These are phyloP conservation scores for Nasonia oneida DNA, from an alignment of 2,888 invertebrate genomes.

Conservation along the genomic window DNA sequence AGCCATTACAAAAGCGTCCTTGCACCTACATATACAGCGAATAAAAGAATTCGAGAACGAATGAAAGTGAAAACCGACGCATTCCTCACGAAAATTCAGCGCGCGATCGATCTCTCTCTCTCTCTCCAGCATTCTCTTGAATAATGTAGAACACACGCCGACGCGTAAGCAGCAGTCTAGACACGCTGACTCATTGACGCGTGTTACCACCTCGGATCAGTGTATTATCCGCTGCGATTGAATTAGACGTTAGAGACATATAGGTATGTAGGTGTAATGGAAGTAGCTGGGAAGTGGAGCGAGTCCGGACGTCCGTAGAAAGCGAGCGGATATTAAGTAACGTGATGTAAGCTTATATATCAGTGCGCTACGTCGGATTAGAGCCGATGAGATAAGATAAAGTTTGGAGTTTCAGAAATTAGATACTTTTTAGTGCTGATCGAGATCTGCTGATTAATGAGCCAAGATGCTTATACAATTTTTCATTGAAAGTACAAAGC, in stretches of 20 bases:
- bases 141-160: neutral
- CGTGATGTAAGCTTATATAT: neutral
- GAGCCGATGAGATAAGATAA: neutral
- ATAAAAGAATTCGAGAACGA: constrained; percentile 16
- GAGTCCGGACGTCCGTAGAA: constrained; percentile 19
- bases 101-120: neutral
- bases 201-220: neutral
- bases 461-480: neutral
- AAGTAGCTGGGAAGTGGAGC: neutral
- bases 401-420: neutral
- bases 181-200: constrained; percentile 8
- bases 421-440: neutral
- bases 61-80: constrained; percentile 25
- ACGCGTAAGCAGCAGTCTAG: neutral
- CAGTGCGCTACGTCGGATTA: neutral
- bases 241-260: neutral
- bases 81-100: neutral
- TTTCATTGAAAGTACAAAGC: too few species aligned
- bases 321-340: constrained; percentile 2
- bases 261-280: neutral
- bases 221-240: neutral
- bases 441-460: neutral
- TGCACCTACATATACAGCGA: neutral
- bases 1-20: neutral
- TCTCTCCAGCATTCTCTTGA: neutral